These are phyloP conservation scores for Macroglossus sobrinus DNA, from an alignment of 2,113 vertebrate genomes.

Conservation along the genomic window DNA sequence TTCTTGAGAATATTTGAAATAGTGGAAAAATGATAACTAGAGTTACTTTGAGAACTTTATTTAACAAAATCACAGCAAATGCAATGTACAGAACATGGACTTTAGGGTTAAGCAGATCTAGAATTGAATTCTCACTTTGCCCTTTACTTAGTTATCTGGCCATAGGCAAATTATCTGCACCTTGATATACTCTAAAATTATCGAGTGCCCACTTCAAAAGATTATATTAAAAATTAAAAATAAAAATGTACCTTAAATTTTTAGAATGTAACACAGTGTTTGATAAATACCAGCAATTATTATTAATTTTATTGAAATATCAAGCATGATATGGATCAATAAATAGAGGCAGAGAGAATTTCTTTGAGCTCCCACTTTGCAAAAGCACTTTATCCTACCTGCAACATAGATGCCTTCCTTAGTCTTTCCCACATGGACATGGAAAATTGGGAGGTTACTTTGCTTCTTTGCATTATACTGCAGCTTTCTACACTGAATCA, in stretches of 20 bases:
- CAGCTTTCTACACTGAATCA: neutral
- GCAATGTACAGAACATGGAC: neutral
- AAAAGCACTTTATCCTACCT: neutral
- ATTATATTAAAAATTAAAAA: neutral
- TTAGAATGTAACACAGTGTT: neutral
- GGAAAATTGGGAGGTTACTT: no score
- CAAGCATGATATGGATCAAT: neutral
- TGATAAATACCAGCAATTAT: neutral
- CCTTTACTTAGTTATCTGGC: neutral
- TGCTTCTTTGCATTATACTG: neutral
- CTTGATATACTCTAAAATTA: neutral
- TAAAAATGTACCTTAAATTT: neutral
- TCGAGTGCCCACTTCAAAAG: neutral
- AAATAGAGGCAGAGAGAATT: neutral
- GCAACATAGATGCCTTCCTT: neutral
- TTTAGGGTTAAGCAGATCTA: neutral
- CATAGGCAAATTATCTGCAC: neutral
- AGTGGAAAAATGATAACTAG: neutral
- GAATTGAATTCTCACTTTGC: neutral
- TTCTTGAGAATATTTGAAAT: neutral
- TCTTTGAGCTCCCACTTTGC: neutral
- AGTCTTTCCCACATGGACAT: neutral
- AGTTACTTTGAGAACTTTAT: neutral
- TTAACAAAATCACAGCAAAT: neutral
- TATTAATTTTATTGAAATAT: neutral